Evolutionary conservation across 2,888 invertebrate genomes (phyloP).

Genomic region (Pyrrhosoma nymphula): DNA sequence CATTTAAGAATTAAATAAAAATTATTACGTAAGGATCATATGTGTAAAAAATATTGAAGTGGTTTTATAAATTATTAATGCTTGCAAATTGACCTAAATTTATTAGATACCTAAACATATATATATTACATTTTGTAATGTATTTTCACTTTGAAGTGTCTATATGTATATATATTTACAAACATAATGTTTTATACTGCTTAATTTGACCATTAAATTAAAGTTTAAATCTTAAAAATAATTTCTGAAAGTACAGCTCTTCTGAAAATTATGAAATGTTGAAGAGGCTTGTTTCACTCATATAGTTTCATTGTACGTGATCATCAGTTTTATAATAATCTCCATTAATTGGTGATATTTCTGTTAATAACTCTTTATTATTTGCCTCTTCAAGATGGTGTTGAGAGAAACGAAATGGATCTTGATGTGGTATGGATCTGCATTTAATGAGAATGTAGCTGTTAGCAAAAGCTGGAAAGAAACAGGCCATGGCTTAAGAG

Average conservation of each 20-base stretch:
- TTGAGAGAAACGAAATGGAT: constrained; percentile 51
- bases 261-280: neutral
- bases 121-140: neutral
- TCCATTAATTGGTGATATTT: constrained; percentile 21
- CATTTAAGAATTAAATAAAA: neutral
- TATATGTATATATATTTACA: neutral
- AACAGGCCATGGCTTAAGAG: neutral
- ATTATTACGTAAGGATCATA: neutral
- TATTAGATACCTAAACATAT: no score
- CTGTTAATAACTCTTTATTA: constrained; percentile 52
- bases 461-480: constrained; percentile 17
- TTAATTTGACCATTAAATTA: neutral
- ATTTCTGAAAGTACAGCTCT: neutral
- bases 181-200: neutral
- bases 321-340: neutral
- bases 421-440: constrained; percentile 60
- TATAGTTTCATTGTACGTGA: neutral
- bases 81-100: neutral
- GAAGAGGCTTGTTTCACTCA: constrained; percentile 30
- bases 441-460: constrained; percentile 50
- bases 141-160: constrained; percentile 15
- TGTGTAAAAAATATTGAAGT: neutral
- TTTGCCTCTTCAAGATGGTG: constrained; percentile 67
- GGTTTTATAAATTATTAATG: neutral
- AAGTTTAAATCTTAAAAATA: neutral